phyloP scores from a whole-genome alignment of 2,797 vertebrate genomes.

The Ara ararauna region DNA sequence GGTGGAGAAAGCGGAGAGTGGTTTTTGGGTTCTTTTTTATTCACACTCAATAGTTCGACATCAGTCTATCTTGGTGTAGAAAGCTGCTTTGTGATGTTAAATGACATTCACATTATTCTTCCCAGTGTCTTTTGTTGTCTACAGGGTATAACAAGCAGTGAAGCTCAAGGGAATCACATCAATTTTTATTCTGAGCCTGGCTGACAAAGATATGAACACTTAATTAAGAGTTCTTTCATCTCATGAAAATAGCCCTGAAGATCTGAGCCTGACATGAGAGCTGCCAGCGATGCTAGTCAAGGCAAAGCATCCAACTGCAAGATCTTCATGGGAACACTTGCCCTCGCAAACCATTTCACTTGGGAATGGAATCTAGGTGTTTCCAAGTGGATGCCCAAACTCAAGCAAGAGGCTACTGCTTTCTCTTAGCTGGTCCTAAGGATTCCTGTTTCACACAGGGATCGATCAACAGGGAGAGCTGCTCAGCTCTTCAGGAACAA shows the following conservation, averaged over 20 bases:
- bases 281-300: neutral
- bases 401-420: neutral
- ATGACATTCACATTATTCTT: constrained; percentile 37
- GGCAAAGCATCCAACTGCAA: neutral
- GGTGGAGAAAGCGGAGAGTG: neutral
- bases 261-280: neutral
- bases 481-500: neutral
- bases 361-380: neutral
- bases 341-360: neutral
- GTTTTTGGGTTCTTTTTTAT: neutral
- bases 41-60: neutral
- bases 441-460: neutral
- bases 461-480: neutral
- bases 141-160: neutral
- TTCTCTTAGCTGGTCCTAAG: neutral
- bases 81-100: constrained; percentile 50
- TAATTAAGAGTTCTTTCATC: constrained; percentile 60
- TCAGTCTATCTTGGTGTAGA: neutral
- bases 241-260: constrained; percentile 2
- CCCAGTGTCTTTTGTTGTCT: constrained; percentile 33
- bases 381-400: neutral
- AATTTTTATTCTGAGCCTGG: constrained; percentile 49
- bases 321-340: neutral
- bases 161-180: constrained; percentile 11
- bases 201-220: constrained; percentile 49